Conservation (phyloP, 2,113 vertebrate species). For the Notothenia coriiceps region DNA sequence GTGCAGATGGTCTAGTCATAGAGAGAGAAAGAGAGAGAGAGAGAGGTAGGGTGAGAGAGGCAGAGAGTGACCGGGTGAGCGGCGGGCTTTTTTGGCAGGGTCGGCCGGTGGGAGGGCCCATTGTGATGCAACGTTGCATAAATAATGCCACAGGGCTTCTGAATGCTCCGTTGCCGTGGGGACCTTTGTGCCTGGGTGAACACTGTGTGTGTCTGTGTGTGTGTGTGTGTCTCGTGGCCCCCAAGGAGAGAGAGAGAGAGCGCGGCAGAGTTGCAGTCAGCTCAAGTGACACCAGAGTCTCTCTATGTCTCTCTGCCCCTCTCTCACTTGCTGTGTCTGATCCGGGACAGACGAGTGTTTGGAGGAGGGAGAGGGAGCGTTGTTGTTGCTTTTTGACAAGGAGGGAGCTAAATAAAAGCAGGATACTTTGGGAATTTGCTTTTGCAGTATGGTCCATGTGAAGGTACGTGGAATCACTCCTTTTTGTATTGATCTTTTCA, state of each 20-base stretch:
- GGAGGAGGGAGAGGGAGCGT: constrained; percentile 31
- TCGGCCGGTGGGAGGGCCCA: constrained; percentile 88
- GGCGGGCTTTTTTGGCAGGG: constrained; percentile 82
- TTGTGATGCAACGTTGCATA: constrained; percentile 94
- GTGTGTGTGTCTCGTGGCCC: constrained; percentile 66
- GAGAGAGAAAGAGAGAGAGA: constrained; percentile 43
- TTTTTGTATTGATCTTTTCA: background rate
- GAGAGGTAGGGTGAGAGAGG: constrained; percentile 38
- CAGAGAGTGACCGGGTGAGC: constrained; percentile 72
- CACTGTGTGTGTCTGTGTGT: constrained; percentile 70
- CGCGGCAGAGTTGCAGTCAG: constrained; percentile 59
- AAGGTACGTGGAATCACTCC: constrained; percentile 76
- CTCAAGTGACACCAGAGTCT: constrained; percentile 80
- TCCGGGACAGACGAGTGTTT: constrained; percentile 63
- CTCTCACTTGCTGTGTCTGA: constrained; percentile 52
- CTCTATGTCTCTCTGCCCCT: constrained; percentile 31
- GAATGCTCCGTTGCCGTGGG: constrained; percentile 93
- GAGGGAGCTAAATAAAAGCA: constrained; percentile 35
- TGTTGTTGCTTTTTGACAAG: constrained; percentile 50
- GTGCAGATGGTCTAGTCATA: constrained; percentile 74
- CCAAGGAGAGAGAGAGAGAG: constrained; percentile 69
- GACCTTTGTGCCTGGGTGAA: constrained; percentile 95
- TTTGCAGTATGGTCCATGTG: constrained; percentile 80
- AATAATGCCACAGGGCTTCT: constrained; percentile 90
- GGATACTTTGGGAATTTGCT: constrained; percentile 36